Evolutionary conservation across 2,113 vertebrate genomes (phyloP), one percentile per base, ranked within the genome.

Genomic region (Sprattus sprattus): DNA sequence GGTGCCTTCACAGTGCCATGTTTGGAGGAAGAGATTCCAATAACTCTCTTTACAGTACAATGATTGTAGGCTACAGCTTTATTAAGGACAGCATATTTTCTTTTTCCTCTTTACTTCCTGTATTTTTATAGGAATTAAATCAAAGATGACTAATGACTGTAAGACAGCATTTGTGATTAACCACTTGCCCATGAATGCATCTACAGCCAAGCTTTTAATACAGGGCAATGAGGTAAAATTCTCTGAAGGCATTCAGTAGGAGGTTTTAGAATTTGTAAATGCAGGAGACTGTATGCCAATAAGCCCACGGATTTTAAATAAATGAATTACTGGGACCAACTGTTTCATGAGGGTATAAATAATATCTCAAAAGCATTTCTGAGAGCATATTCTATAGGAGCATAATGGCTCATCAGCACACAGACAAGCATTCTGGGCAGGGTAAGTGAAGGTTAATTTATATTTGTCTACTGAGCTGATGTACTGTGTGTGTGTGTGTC

Each of bases 261-360:
- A 78, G 71, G 28, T 78, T 39, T 78, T 32, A 13, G 71, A 78
- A 78, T 78, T 78, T 78, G 28, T 44, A 78, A 78, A 78, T 78
- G 32, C 71, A 4, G 2, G 13, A 78, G 11, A 78, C 32, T 78
- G 32, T 78, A 78, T 78, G 25, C 71, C 39, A 78, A 78, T 78
- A 39, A 39, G 71, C 25, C 15, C 39, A 78, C 6, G 28, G 28
- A 39, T 78, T 78, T 16, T 16, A 39, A 78, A 32, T 78, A 78
- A 78, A 78, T 78, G 11, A 78, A 78, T 78, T 78, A 78, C 71
- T 32, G 28, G 71, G 4, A 78, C 71, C 71, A 78, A 32, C 71
- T 78, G 32, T 78, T 78, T 78, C 28, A 78, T 78, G 10, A 78
- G 6, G 6, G 64, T 71, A 28, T 10, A 13, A 15, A 32, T n/a